Percentiles rank a stretch among this genome's conserved stretches.
phyloP scores from a whole-genome alignment of 2,888 invertebrate genomes.

The Lypha dubia region DNA sequence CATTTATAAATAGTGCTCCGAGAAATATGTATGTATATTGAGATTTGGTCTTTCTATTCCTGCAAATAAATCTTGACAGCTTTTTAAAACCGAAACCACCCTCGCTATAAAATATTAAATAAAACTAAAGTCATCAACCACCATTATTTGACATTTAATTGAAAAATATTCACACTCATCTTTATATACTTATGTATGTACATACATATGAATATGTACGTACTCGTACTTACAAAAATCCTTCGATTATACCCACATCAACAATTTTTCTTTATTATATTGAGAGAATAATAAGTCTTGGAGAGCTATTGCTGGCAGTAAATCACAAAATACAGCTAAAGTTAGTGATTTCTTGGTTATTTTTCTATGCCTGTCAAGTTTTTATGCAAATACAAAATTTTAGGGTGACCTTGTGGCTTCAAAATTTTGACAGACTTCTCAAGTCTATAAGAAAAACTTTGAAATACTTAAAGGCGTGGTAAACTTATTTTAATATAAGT shows the following conservation, averaged over 20 bases:
- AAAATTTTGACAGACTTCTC: not conserved
- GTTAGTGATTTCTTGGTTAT: constrained; percentile 48
- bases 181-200: too few relatives aligned
- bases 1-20: too few relatives aligned
- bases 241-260: not conserved
- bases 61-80: constrained; percentile 66
- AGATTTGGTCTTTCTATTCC: constrained; percentile 34
- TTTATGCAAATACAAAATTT: constrained; percentile 35
- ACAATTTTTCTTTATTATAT: constrained; percentile 2
- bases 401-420: constrained; percentile 26
- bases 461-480: not conserved
- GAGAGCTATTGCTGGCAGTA: constrained; percentile 34
- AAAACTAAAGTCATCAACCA: constrained; percentile 37
- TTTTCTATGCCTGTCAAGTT: constrained; percentile 54
- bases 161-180: constrained; percentile 64
- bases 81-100: constrained; percentile 41
- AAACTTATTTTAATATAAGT: constrained; percentile 8
- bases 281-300: constrained; percentile 25
- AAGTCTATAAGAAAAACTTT: not conserved
- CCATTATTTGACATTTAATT: constrained; percentile 70
- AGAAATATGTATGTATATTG: too few relatives aligned
- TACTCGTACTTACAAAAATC: too few relatives aligned
- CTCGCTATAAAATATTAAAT: constrained; percentile 13
- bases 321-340: constrained; percentile 36
- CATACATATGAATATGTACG: too few relatives aligned